Base-by-base conservation (phyloP, 2,113 vertebrate genomes). In the Trinectes maculatus region DNA sequence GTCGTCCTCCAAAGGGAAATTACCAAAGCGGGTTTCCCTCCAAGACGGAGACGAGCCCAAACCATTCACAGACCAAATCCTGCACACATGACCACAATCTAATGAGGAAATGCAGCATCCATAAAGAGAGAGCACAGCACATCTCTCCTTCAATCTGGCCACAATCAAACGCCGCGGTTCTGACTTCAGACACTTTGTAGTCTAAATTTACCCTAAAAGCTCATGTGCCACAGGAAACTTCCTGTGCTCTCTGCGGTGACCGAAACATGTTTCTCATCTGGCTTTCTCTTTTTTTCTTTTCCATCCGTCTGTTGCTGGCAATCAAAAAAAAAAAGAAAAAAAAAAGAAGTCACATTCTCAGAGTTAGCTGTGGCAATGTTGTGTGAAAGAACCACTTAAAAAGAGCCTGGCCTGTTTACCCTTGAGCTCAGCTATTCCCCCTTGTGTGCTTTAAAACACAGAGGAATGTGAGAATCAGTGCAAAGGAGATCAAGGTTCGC, bases 191-290 rank as follows among this genome's bases (percentile, higher is more conserved):
- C 15, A 18, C 77, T 80, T 78, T 77, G 55, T 40, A 58, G 58
- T 65, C 72, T 86, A 79, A 77, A 83, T 81, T 72, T 74, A 82
- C 16, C 74, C 63, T 22, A 48, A 74, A 77, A 75, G 71, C 82
- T 74, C 85, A 42, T 3, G 36, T 37, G 65, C 78, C 78, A 1
- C 71, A 61, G 47, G 63, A 82, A 81, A 75, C 84, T 79, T 86
- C 84, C 78, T 79, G 71, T 59, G 58, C 74, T 65, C 74, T 81
- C 67, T 69, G 74, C 0, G 40, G 74, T 28, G 18, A 19, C 24
- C 53, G 28, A 31, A 1, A 57, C 28, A 25, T 42, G 49, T 71
- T 72, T 72, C n/a, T 52, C 42, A 16, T 51, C 54, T 13, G 31
- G 13, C 18, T 29, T 51, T 55, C 55, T 56, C 24, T 9, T 62